Evolutionary conservation across 2,113 vertebrate genomes (phyloP), one percentile per base, ranked within the genome.

Genomic region (Galemys pyrenaicus): DNA sequence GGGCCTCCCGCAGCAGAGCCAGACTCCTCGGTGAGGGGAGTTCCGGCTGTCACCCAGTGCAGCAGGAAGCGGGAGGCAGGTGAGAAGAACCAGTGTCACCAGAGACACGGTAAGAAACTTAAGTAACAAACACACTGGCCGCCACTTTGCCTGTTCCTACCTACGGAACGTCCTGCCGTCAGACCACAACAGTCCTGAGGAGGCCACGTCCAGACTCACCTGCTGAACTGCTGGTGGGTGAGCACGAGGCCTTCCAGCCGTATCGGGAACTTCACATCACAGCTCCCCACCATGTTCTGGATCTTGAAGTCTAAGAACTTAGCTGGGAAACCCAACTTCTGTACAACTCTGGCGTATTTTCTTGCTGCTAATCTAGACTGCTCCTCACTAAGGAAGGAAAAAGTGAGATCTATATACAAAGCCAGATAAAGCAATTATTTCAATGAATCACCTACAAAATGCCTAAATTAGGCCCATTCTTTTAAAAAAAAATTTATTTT

Each of bases 231-330:
- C 89, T 99, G 99, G 97, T 99, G 99, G 73, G 99, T 99, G 19
- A 99, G 99, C 83, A 99, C 99, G 68, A 99, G 95, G 68, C 99
- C 99, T 95, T 99, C 99, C 87, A 99, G 97, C 82, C 99, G 98
- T 91, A 99, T 99, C 13, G 99, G 99, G 95, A 99, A 99, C 97
- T 99, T 99, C 89, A 99, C 99, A 22, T 99, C 99, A 44, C 99
- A 99, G 96, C 99, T 99, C 79, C 99, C 99, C 95, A 99, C 99
- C 99, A 99, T 99, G 97, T 99, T 99, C 97, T 99, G 99, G 97
- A 99, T 99, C 98, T 99, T 99, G 96, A 99, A 99, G 98, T 99
- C 99, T 96, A 99, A 97, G 97, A 99, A 99, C 97, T 99, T 99
- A 4, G 99, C 99, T 73, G 99, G 99, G 96, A 99, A 99, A 13